These are phyloP conservation scores for Charina bottae DNA, from an alignment of 2,113 vertebrate species.

Conservation along the genomic window DNA sequence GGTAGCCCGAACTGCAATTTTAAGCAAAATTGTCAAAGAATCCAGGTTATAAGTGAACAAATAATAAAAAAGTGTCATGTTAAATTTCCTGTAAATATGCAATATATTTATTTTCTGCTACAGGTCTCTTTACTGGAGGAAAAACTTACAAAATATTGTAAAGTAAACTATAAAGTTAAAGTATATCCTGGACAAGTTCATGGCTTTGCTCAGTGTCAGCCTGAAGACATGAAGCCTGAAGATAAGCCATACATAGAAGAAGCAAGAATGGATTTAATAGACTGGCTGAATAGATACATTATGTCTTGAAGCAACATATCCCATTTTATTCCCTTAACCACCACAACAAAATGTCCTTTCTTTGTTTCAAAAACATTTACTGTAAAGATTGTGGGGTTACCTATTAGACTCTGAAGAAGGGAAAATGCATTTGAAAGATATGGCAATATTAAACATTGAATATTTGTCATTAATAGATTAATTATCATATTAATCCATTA, in stretches of 20 bases:
- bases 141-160: conserved; percentile 84
- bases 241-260: conserved; percentile 85
- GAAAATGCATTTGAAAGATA: conserved; percentile 1
- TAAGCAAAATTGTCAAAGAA: background rate
- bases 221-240: conserved; percentile 81
- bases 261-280: conserved; percentile 85
- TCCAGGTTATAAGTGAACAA: background rate
- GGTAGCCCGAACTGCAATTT: background rate
- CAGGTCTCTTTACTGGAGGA: conserved; percentile 82
- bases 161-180: conserved; percentile 84
- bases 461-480: conserved; percentile 19
- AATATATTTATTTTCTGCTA: conserved; percentile 20
- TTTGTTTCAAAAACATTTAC: background rate
- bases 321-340: background rate
- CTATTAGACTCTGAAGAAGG: background rate
- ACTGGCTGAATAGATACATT: conserved; percentile 87
- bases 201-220: conserved; percentile 90
- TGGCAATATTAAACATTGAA: background rate
- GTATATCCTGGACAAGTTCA: conserved; percentile 90
- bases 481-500: background rate
- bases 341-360: background rate
- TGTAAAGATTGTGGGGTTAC: background rate
- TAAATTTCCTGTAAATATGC: background rate
- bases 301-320: background rate
- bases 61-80: background rate